Evolutionary conservation across 2,113 vertebrate species (phyloP), one percentile per base, ranked within the genome.

Genomic region (Phodopus roborovskii): DNA sequence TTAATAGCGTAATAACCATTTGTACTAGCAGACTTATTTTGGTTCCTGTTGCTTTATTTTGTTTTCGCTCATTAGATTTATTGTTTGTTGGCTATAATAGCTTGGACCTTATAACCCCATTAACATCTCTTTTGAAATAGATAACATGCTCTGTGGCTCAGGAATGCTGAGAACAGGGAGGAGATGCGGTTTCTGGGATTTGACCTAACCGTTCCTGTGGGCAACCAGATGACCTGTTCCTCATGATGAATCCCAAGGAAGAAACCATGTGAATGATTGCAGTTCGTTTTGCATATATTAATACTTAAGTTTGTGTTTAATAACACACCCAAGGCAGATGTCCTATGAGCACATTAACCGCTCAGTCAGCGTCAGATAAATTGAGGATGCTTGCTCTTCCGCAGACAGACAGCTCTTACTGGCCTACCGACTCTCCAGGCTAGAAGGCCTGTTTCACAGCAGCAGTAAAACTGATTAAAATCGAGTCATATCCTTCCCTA

Each of bases 291-390:
- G 94, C 87, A 93, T 79, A 60, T 75, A 70, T 97, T 91, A 95
- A 78, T 71, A 70, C n/a, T 73, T 48, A 91, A 64, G 28, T 36
- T 77, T 90, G 83, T 77, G 58, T n/a, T 94, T 94, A 94, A 94
- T 95, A 96, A 95, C 48, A 90, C 13, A 91, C 90, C 84, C 86
- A 84, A 84, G 89, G 70, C 84, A 97, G 91, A 87, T 93, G 85
- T 91, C n/a, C 36, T 36, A 10, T 79, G 75, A 96, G 68, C 22
- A 66, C 62, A 88, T 50, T 50, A 90, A 75, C 22, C 42, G 83
- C 74, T 88, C 85, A 60, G 50, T 94, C 58, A 94, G 48, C 45
- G 42, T 91, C 73, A 91, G 70, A 62, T 88, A 93, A 88, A 15
- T 93, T 73, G 79, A 87, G 20, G 58, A 90, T 83, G 58, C 77